Evolutionary conservation across 2,797 vertebrate species (phyloP).

Genomic region (Macropodus opercularis): DNA sequence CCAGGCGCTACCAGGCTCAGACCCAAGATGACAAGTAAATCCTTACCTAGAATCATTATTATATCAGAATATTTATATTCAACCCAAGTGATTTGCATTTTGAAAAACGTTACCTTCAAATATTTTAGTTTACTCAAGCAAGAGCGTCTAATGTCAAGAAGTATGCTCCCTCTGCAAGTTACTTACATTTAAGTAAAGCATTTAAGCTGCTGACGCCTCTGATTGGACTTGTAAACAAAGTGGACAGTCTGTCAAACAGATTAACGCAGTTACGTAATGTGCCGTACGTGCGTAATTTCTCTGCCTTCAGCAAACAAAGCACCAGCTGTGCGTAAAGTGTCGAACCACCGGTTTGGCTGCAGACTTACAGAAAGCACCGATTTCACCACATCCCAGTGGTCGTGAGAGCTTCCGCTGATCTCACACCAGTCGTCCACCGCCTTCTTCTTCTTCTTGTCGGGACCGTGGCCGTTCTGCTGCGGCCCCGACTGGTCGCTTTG

Average conservation of each 20-base stretch:
- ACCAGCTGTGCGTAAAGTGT: background rate
- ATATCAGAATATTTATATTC: too few relatives aligned
- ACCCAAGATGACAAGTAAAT: too few relatives aligned
- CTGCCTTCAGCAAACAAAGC: background rate
- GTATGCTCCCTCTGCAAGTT: too few relatives aligned
- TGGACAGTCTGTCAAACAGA: constrained; percentile 21
- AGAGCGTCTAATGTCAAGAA: too few relatives aligned
- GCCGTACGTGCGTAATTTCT: background rate
- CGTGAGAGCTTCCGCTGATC: constrained; percentile 66
- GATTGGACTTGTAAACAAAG: background rate
- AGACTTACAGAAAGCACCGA: constrained; percentile 70
- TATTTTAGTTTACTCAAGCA: too few relatives aligned
- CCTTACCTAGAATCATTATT: too few relatives aligned
- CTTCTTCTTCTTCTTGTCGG: constrained; percentile 21
- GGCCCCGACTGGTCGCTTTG: constrained; percentile 10
- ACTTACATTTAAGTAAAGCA: background rate
- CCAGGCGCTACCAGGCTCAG: background rate
- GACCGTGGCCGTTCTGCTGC: constrained; percentile 55
- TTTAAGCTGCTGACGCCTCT: background rate
- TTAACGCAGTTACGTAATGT: constrained; percentile 31
- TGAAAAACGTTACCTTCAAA: too few relatives aligned
- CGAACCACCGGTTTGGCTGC: background rate
- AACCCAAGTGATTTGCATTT: too few relatives aligned
- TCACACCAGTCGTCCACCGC: constrained; percentile 62
- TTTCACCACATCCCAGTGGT: constrained; percentile 77